Conservation (phyloP, 2,113 vertebrate species). For the Rhea americana region DNA sequence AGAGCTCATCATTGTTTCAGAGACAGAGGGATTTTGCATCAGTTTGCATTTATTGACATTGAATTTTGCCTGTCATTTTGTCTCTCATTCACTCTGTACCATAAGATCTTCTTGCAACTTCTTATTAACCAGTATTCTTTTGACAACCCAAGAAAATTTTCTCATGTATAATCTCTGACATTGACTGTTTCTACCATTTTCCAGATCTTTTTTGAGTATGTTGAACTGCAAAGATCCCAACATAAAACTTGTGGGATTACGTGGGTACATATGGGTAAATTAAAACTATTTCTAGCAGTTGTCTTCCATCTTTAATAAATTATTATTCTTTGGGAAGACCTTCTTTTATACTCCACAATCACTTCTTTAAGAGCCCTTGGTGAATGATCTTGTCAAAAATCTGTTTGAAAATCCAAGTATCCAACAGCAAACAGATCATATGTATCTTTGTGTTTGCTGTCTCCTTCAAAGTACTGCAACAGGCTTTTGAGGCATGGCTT, state of each 20-base stretch:
- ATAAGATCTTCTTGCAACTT: neutral
- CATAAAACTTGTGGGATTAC: neutral
- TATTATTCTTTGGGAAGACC: neutral
- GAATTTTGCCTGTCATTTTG: neutral
- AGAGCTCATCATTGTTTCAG: neutral
- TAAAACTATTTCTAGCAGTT: neutral
- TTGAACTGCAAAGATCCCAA: neutral
- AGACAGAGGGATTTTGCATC: fast-evolving
- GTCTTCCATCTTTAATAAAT: neutral
- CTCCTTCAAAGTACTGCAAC: neutral
- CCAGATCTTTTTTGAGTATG: neutral
- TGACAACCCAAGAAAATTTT: neutral
- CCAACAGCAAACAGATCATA: neutral
- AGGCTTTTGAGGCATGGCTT: constrained; percentile 26
- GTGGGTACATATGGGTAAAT: neutral
- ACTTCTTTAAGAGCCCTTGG: neutral
- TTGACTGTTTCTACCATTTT: neutral
- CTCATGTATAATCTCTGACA: neutral
- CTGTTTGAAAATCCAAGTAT: neutral
- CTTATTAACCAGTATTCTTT: neutral
- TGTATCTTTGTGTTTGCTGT: neutral
- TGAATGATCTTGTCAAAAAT: neutral
- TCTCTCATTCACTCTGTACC: neutral
- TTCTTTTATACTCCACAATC: neutral
- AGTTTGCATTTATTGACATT: neutral